Evolutionary conservation across 2,797 vertebrate genomes (phyloP).

Genomic region (Acestrorhynchus altus): DNA sequence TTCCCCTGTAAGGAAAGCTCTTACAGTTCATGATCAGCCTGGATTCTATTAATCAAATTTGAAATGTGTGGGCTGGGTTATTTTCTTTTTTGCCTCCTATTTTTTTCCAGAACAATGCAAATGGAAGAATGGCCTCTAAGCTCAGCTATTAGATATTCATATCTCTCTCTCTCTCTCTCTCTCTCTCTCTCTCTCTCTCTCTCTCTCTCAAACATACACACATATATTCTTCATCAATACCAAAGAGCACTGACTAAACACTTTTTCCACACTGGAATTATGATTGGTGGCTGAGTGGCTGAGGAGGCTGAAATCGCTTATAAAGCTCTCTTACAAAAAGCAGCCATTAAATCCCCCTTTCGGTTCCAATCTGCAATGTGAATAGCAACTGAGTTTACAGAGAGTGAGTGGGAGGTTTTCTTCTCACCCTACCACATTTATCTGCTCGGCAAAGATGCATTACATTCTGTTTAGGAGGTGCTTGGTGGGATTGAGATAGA

Average conservation of each 20-base stretch:
- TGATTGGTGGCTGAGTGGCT: constrained; percentile 34
- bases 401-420: constrained; percentile 53
- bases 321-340: constrained; percentile 47
- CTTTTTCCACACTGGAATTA: constrained; percentile 45
- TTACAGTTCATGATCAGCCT: background rate
- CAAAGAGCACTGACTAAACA: constrained; percentile 44
- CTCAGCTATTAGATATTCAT: constrained; percentile 38
- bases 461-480: constrained; percentile 52
- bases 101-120: constrained; percentile 25
- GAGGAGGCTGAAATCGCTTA: constrained; percentile 40
- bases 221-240: background rate
- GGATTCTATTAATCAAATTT: constrained; percentile 23
- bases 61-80: constrained; percentile 34
- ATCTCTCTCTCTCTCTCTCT: background rate
- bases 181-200: background rate
- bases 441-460: constrained; percentile 48
- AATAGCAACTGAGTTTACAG: constrained; percentile 53
- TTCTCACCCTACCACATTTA: constrained; percentile 55
- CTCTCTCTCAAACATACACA: background rate
- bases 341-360: constrained; percentile 51
- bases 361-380: constrained; percentile 40
- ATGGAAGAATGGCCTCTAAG: constrained; percentile 8
- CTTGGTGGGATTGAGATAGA: constrained; percentile 33
- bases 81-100: background rate
- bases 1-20: background rate